Percentiles rank a stretch among this genome's conserved stretches.
phyloP scores from a whole-genome alignment of 2,888 invertebrate genomes.

The Drosophila multiciliata region DNA sequence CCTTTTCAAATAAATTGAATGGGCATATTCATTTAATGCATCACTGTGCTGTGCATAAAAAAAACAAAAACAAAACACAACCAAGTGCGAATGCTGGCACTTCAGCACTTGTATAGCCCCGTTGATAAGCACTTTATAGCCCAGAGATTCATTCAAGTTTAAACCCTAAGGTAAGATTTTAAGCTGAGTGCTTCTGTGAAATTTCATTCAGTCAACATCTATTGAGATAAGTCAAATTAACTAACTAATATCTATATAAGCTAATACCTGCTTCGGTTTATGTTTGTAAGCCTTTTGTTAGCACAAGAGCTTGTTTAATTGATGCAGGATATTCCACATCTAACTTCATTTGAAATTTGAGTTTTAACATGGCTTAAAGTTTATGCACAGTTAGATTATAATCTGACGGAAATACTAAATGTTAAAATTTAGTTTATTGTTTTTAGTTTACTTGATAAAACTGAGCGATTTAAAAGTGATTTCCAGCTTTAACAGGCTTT shows the following conservation, averaged over 20 bases:
- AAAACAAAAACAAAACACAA: conserved; percentile 26
- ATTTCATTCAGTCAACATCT: background rate
- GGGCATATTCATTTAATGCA: conserved; percentile 58
- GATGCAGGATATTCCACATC: background rate
- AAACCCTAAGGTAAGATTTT: background rate
- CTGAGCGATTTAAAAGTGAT: background rate
- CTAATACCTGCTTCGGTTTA: background rate
- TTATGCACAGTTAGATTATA: background rate
- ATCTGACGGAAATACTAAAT: background rate
- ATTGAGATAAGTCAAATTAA: background rate
- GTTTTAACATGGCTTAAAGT: background rate
- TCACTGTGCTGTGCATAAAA: conserved; percentile 16
- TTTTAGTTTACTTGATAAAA: background rate
- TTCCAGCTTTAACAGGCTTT: background rate
- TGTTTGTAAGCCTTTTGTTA: background rate
- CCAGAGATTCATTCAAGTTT: conserved; percentile 7
- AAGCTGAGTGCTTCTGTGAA: background rate
- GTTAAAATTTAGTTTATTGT: background rate
- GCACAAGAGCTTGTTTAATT: background rate
- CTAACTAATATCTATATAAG: background rate
- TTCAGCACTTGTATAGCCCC: conserved; percentile 12
- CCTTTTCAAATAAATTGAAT: conserved; percentile 63
- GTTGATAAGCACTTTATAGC: conserved; percentile 26
- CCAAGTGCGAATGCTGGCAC: conserved; percentile 7
- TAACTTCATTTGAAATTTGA: background rate